These are phyloP conservation scores for Zosterops pallidus DNA, from an alignment of 2,113 vertebrate genomes.

Conservation along the genomic window DNA sequence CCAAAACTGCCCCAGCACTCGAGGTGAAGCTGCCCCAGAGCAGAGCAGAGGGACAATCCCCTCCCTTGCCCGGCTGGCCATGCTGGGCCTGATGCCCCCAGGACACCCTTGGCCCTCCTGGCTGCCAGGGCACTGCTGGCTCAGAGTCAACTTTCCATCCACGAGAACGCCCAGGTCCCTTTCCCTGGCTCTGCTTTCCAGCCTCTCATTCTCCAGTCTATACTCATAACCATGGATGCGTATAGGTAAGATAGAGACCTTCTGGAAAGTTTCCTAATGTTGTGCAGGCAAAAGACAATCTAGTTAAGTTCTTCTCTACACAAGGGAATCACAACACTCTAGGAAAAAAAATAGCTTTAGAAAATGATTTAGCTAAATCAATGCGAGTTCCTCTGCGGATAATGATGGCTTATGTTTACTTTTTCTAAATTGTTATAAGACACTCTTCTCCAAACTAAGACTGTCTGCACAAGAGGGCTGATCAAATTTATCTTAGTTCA, in stretches of 20 bases:
- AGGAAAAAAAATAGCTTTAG: neutral
- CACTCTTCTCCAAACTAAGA: neutral
- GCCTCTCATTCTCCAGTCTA: rapidly evolving
- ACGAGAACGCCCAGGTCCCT: neutral
- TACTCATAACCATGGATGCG: neutral
- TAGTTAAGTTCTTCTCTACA: neutral
- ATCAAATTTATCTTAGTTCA: slow-evolving; percentile 34
- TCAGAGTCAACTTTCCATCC: neutral
- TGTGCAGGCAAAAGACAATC: neutral
- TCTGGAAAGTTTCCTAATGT: neutral
- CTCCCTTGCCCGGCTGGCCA: rapidly evolving
- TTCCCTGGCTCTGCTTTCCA: rapidly evolving
- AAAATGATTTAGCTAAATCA: slow-evolving; percentile 14
- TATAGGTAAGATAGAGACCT: neutral
- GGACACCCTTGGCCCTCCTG: neutral
- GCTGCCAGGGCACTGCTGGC: neutral
- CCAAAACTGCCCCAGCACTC: neutral
- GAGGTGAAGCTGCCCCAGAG: rapidly evolving
- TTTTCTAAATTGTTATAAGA: slow-evolving; percentile 17
- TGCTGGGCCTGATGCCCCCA: neutral
- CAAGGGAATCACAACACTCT: neutral
- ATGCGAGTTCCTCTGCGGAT: neutral
- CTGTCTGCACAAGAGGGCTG: neutral
- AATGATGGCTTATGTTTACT: slow-evolving; percentile 16
- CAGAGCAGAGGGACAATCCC: neutral